Conservation (phyloP, 2,113 vertebrate species). For the Salvelinus fontinalis region DNA sequence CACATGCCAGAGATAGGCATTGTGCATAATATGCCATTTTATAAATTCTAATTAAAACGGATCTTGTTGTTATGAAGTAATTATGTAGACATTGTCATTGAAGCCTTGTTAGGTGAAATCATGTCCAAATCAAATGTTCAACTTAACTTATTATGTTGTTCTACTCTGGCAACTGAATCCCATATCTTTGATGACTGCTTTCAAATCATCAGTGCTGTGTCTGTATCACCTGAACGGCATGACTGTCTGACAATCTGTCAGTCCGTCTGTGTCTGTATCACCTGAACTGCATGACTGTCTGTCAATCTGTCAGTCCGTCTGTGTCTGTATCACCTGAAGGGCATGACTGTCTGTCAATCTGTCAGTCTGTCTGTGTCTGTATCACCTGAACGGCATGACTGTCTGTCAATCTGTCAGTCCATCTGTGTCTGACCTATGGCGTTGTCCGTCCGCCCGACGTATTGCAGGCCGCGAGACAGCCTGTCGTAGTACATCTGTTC, state of each 20-base stretch:
- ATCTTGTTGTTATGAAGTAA: constrained; percentile 62
- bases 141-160: too few species aligned
- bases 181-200: too few species aligned
- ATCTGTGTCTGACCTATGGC: constrained; percentile 63
- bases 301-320: too few species aligned
- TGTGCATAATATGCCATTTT: constrained; percentile 55
- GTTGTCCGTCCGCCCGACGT: constrained; percentile 70
- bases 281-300: too few species aligned
- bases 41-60: constrained; percentile 63
- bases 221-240: too few species aligned
- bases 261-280: background rate
- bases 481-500: constrained; percentile 69
- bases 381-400: too few species aligned
- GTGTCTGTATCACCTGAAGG: too few species aligned
- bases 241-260: background rate
- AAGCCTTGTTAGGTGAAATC: constrained; percentile 49
- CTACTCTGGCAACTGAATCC: too few species aligned
- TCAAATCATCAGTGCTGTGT: too few species aligned
- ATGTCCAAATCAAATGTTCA: background rate
- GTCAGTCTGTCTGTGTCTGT: too few species aligned
- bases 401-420: too few species aligned
- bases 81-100: constrained; percentile 48
- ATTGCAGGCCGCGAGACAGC: constrained; percentile 65
- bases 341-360: too few species aligned
- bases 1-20: constrained; percentile 64